Conservation (phyloP, 2,888 invertebrate genomes). For the Aporophyla lueneburgensis region DNA sequence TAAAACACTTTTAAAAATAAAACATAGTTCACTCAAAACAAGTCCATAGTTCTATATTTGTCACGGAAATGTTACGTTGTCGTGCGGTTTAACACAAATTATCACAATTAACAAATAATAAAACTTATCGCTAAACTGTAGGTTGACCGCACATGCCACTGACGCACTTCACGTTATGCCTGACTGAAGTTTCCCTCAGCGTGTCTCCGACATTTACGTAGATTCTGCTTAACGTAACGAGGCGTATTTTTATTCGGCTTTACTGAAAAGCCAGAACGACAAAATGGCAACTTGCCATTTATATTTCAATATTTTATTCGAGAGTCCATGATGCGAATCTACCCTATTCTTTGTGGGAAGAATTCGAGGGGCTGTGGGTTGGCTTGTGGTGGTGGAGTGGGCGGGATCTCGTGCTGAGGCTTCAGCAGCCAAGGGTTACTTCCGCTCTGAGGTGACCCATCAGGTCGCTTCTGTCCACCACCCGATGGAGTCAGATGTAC, state of each 20-base stretch:
- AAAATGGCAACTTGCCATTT: constrained; percentile 88
- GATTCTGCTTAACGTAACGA: constrained; percentile 74
- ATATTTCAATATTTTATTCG: constrained; percentile 74
- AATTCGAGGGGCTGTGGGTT: constrained; percentile 81
- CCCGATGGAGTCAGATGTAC: constrained; percentile 85
- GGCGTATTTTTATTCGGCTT: constrained; percentile 85
- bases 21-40: constrained; percentile 47
- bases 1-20: constrained; percentile 21
- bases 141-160: constrained; percentile 61
- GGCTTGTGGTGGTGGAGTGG: constrained; percentile 85
- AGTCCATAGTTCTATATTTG: constrained; percentile 31
- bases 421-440: constrained; percentile 84
- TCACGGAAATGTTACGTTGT: constrained; percentile 51
- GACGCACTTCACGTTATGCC: constrained; percentile 72
- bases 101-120: constrained; percentile 50
- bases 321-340: constrained; percentile 71
- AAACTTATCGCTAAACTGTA: constrained; percentile 47
- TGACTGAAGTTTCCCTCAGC: constrained; percentile 72
- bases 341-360: constrained; percentile 86
- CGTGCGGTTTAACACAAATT: constrained; percentile 48
- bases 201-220: constrained; percentile 78
- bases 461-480: constrained; percentile 76
- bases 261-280: constrained; percentile 80
- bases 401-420: constrained; percentile 86
- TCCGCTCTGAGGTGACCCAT: constrained; percentile 73